These are phyloP conservation scores for Sceloporus undulatus DNA, from an alignment of 2,113 vertebrate genomes.

Conservation along the genomic window DNA sequence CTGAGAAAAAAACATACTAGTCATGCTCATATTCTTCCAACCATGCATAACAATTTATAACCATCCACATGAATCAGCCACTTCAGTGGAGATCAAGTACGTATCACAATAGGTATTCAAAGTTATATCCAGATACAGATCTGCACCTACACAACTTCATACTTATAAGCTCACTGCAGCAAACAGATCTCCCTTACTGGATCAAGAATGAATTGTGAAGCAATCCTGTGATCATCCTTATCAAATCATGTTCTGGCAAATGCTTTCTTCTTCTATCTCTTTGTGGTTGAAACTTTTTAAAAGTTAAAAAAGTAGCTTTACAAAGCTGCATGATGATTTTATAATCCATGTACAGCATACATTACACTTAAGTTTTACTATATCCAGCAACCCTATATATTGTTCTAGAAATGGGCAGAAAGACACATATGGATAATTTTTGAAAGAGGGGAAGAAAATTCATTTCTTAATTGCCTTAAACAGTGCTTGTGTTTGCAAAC, in stretches of 20 bases:
- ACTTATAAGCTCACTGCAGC: background rate
- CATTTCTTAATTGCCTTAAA: slow-evolving; percentile 8
- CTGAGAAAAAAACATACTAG: background rate
- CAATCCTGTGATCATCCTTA: background rate
- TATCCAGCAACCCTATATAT: background rate
- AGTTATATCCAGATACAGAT: background rate
- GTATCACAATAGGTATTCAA: background rate
- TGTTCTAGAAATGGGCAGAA: background rate
- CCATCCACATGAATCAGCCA: background rate
- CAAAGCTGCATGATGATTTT: slow-evolving; percentile 4
- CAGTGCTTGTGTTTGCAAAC: slow-evolving; percentile 7
- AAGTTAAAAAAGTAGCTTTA: background rate
- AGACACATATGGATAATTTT: background rate
- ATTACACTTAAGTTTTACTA: background rate
- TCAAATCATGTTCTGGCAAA: background rate
- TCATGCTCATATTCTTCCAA: background rate
- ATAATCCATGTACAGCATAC: background rate
- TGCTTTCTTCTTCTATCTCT: background rate
- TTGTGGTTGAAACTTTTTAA: background rate
- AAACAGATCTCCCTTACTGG: background rate
- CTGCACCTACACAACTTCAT: background rate
- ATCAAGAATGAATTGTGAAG: background rate
- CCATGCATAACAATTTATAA: background rate
- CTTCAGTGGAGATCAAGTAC: background rate
- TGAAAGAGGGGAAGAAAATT: background rate